These are phyloP conservation scores for Saccopteryx bilineata DNA, from an alignment of 2,113 vertebrate species.

Conservation along the genomic window DNA sequence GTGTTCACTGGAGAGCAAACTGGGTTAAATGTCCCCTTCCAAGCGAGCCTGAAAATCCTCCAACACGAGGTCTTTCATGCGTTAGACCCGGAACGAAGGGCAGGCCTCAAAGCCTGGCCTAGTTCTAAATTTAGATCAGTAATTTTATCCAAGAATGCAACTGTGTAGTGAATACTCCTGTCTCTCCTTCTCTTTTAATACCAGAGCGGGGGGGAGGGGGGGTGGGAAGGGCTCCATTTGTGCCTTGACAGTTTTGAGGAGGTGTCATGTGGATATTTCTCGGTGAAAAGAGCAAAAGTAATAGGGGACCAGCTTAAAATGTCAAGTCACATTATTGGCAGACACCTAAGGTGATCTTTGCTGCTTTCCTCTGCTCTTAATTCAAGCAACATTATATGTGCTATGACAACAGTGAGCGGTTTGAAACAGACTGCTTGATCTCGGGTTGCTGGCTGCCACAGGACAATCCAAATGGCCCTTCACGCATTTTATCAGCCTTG, in stretches of 20 bases:
- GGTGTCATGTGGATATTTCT: slow-evolving; percentile 71
- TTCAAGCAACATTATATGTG: slow-evolving; percentile 58
- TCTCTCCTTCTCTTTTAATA: not conserved
- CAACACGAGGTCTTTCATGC: slow-evolving; percentile 74
- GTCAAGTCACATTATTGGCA: slow-evolving; percentile 80
- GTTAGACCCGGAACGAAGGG: slow-evolving; percentile 65
- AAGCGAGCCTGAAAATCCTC: slow-evolving; percentile 71
- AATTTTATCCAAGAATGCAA: slow-evolving; percentile 74
- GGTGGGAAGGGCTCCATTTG: slow-evolving; percentile 3
- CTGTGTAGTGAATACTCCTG: slow-evolving; percentile 31
- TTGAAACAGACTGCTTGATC: not conserved
- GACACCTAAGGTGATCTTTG: slow-evolving; percentile 71
- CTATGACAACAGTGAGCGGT: slow-evolving; percentile 26
- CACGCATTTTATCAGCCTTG: not conserved
- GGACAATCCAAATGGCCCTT: not conserved
- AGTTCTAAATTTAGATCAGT: slow-evolving; percentile 84
- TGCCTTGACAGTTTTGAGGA: slow-evolving; percentile 66
- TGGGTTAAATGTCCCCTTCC: slow-evolving; percentile 80
- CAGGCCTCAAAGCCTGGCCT: slow-evolving; percentile 83
- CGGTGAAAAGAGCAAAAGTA: slow-evolving; percentile 80
- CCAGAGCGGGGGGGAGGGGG: not conserved
- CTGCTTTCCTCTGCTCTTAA: slow-evolving; percentile 48
- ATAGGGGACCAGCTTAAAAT: slow-evolving; percentile 77
- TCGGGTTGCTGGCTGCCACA: not conserved
- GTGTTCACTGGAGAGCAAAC: slow-evolving; percentile 73